phyloP scores from a whole-genome alignment of 2,797 vertebrate genomes.

The Falco rusticolus region DNA sequence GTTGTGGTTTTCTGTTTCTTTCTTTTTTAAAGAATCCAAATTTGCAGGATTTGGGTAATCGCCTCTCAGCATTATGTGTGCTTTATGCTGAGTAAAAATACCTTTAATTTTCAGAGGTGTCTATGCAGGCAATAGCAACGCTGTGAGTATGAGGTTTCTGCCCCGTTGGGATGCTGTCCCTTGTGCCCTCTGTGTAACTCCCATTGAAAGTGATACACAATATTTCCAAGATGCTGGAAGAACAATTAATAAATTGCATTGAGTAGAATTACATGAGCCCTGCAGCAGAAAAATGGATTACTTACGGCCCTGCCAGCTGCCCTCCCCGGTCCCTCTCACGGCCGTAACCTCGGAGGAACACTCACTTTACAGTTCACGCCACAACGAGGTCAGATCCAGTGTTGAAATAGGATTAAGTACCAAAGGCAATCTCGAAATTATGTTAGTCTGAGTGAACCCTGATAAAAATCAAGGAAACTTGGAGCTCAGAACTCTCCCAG shows the following conservation, averaged over 20 bases:
- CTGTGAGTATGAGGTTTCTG: not conserved
- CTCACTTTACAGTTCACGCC: conserved; percentile 47
- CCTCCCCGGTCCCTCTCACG: not conserved
- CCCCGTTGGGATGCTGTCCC: not conserved
- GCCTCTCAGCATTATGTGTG: not conserved
- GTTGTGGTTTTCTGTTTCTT: not conserved
- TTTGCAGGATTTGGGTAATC: not conserved
- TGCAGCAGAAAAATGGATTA: not conserved
- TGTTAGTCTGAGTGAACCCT: conserved; percentile 13
- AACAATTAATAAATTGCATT: conserved; percentile 19
- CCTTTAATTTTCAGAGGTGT: not conserved
- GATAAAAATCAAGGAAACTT: conserved; percentile 48
- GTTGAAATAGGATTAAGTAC: conserved; percentile 43
- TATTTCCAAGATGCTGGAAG: not conserved
- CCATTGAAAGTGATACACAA: not conserved
- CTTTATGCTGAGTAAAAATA: not conserved
- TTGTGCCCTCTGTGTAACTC: not conserved
- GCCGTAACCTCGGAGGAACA: conserved; percentile 48
- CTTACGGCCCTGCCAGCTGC: not conserved
- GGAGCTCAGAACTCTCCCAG: not conserved
- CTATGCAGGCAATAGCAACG: rapidly evolving
- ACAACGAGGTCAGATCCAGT: conserved; percentile 15
- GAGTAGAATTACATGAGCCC: not conserved
- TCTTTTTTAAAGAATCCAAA: not conserved
- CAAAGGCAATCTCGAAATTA: conserved; percentile 5